Evolutionary conservation across 2,888 invertebrate species (phyloP).

Genomic region (Dasypogon diadema): DNA sequence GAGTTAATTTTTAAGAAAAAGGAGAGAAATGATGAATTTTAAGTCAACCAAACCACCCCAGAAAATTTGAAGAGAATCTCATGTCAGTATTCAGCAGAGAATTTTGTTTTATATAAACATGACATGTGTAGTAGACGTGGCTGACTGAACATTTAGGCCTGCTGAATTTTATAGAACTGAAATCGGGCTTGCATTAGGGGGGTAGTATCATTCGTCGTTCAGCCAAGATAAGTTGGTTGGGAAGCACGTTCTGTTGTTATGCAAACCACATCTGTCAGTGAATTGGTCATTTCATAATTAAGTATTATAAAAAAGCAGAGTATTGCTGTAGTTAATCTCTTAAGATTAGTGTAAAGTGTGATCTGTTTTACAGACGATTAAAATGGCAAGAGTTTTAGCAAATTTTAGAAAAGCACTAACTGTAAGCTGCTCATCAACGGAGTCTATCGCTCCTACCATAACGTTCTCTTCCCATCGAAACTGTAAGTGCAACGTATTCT

Average conservation of each 20-base stretch:
- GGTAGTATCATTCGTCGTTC: no score
- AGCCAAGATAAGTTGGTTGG: background rate
- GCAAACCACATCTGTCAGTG: background rate
- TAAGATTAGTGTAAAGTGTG: background rate
- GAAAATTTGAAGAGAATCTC: no score
- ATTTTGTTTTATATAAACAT: background rate
- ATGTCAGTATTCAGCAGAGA: conserved; percentile 31
- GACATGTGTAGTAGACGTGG: no score
- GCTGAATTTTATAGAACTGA: no score
- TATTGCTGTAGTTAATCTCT: background rate
- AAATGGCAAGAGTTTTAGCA: conserved; percentile 49
- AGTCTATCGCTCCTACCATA: conserved; percentile 20
- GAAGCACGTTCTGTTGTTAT: background rate
- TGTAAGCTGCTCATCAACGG: conserved; percentile 17
- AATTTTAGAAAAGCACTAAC: conserved; percentile 40
- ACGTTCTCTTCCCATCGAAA: conserved; percentile 16
- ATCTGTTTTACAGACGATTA: background rate
- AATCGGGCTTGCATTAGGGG: no score
- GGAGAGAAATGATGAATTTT: no score
- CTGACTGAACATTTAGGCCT: no score
- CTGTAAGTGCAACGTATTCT: conserved; percentile 29
- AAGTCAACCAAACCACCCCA: no score
- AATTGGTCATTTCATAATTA: background rate
- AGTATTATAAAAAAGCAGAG: background rate
- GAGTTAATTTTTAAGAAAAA: no score